Conservation (phyloP, 2,113 vertebrate genomes). For the Grammomys dolichurus region DNA sequence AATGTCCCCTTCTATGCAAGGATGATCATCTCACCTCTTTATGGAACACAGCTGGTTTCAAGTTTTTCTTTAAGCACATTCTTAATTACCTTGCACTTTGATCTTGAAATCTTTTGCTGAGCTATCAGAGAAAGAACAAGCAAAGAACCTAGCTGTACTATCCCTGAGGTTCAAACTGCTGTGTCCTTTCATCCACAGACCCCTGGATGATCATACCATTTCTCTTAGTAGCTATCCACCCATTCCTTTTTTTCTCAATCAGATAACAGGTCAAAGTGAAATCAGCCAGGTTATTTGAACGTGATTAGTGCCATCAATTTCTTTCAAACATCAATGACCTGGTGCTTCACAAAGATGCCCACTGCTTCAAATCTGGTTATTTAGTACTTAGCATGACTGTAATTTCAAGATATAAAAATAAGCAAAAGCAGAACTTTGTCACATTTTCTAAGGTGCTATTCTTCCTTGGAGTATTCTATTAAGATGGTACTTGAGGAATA, state of each 20-base stretch:
- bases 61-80: slow-evolving; percentile 58
- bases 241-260: background rate
- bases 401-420: background rate
- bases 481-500: background rate
- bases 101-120: slow-evolving; percentile 1
- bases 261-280: background rate
- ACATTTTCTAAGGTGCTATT: background rate
- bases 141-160: background rate
- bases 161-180: background rate
- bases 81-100: slow-evolving; percentile 49
- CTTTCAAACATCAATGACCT: background rate
- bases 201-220: background rate
- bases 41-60: slow-evolving; percentile 15
- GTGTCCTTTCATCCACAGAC: background rate
- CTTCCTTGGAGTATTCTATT: background rate
- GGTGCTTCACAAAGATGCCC: background rate
- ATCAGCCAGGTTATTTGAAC: background rate
- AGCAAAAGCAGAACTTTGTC: background rate
- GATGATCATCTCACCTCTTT: slow-evolving; percentile 33
- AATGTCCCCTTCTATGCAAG: slow-evolving; percentile 35
- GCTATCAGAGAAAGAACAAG: background rate
- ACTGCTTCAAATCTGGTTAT: background rate
- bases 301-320: background rate
- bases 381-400: background rate
- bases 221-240: background rate